Evolutionary conservation across 2,888 invertebrate genomes (phyloP), one percentile per base, ranked within the genome.

Genomic region (Melanophora roralis): DNA sequence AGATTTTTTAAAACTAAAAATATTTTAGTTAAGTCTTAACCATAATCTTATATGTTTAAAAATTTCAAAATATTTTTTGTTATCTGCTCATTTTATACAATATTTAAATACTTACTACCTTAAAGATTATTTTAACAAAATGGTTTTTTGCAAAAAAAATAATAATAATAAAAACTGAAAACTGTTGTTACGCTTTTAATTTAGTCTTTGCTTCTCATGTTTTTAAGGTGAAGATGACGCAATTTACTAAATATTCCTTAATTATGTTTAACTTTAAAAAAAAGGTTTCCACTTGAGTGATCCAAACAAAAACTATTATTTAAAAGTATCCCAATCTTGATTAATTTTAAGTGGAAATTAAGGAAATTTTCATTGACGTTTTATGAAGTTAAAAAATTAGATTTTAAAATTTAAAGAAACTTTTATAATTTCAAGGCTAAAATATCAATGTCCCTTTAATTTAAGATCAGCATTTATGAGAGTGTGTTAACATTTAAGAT

Each of bases 241-340:
- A 62, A 62, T n/a, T 2, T 9, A 2, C 9, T 16, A 0, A 19
- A 9, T 27, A 12, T 16, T 47, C 16, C 16, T 23, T 36, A 53
- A 45, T 45, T 57, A 45, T 36, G 8, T 12, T 12, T 21, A n/a
- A n/a, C n/a, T 23, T 27, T 19, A 5, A 8, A 27, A 47, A 38
- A 47, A 1, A 47, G 59, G 62, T 62, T 72, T 72, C 60, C 51
- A 51, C 14, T 45, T 62, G 62, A 34, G 23, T 72, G 43, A 51
- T 16, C 36, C 0, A 12, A 14, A 53, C 43, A 51, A 62, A 40
- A 14, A 27, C 11, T 8, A 21, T 16, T 16, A 38, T 14, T 38
- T 23, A 57, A 71, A 45, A 71, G 14, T 16, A 43, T 16, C 8
- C 43, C 7, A 36, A 57, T 9, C 21, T 19, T 4, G 19, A 14